phyloP scores from a whole-genome alignment of 2,113 vertebrate species.

The Nesogale talazaci region DNA sequence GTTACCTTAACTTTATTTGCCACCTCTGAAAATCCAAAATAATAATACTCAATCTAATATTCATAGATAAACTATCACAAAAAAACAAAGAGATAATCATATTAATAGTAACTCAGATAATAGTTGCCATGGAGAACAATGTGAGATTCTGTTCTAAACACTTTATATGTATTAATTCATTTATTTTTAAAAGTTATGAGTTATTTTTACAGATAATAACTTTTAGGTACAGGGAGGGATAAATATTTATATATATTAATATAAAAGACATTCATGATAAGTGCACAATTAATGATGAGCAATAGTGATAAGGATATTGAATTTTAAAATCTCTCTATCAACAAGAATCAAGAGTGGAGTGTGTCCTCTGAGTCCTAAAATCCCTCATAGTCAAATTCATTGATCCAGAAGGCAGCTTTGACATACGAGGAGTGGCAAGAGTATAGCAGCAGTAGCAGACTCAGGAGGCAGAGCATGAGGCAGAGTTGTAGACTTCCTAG shows the following conservation, averaged over 20 bases:
- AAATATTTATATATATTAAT: background rate
- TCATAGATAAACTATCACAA: constrained; percentile 1
- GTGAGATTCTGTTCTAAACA: background rate
- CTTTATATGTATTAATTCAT: background rate
- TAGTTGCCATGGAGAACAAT: background rate
- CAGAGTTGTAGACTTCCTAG: too few species aligned
- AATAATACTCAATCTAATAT: constrained; percentile 29
- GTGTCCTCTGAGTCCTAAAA: too few species aligned
- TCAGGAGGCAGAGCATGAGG: too few species aligned
- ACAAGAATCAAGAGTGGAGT: too few species aligned
- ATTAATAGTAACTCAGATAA: constrained; percentile 32
- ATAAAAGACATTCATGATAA: background rate
- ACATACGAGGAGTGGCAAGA: too few species aligned
- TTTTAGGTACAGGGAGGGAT: background rate
- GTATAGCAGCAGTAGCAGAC: too few species aligned
- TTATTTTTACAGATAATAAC: constrained; percentile 6
- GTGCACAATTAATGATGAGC: background rate
- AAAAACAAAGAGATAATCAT: constrained; percentile 15
- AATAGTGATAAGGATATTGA: constrained; percentile 30
- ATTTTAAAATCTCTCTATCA: background rate
- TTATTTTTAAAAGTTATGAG: constrained; percentile 30
- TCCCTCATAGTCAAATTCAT: too few species aligned
- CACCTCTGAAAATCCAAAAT: constrained; percentile 26
- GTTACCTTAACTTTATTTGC: constrained; percentile 28
- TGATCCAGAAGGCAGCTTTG: too few species aligned